phyloP scores from a whole-genome alignment of 2,797 vertebrate genomes.

The Pangasius macronema region DNA sequence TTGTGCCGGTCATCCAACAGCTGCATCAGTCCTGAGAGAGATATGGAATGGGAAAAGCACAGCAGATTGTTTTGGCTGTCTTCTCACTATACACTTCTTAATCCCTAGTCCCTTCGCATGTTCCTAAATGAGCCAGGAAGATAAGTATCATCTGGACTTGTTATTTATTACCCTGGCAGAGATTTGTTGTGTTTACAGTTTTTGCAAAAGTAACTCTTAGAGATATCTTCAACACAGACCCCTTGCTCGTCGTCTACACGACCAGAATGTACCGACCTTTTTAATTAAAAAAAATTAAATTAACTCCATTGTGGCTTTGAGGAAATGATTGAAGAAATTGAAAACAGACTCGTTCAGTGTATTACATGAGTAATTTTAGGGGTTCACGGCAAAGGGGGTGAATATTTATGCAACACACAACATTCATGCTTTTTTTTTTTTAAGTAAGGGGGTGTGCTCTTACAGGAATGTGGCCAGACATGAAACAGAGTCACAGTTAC shows the following conservation, averaged over 20 bases:
- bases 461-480: too few species aligned
- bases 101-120: not conserved
- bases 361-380: not conserved
- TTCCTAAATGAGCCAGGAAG: constrained; percentile 25
- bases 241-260: too few species aligned
- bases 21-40: not conserved
- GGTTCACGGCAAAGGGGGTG: not conserved
- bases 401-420: not conserved
- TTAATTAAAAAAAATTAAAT: too few species aligned
- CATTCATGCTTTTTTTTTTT: not conserved
- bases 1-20: not conserved
- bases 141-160: constrained; percentile 3
- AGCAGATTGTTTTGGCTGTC: constrained; percentile 5
- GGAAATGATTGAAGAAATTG: not conserved
- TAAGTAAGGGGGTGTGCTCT: too few species aligned
- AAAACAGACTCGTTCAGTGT: not conserved
- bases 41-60: not conserved
- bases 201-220: constrained; percentile 9
- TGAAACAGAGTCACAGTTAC: not conserved
- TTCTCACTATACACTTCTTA: not conserved
- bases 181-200: constrained; percentile 9
- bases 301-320: constrained; percentile 12
- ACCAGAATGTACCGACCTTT: too few species aligned
- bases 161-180: constrained; percentile 18
- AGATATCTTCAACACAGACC: too few species aligned